Percentiles rank a stretch among this genome's conserved stretches.
Conservation (phyloP, 2,888 invertebrate genomes). For the Belgica antarctica region DNA sequence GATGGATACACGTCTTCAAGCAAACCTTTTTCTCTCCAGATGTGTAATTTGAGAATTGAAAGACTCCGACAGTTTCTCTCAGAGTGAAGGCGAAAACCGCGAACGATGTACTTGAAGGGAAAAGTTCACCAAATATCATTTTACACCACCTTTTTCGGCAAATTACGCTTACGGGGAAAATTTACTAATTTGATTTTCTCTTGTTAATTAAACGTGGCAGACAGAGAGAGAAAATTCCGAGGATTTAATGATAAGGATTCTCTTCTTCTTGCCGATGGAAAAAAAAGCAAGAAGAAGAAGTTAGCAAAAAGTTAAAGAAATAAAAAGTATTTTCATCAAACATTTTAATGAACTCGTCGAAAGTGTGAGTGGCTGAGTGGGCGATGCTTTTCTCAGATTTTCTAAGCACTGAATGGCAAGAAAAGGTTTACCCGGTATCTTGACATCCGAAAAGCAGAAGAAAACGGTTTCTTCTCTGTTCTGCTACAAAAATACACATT, state of each 20-base stretch:
- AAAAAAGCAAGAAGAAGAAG: not conserved
- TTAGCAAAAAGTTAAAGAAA: not conserved
- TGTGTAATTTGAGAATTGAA: conserved; percentile 1
- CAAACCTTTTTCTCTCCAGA: not conserved
- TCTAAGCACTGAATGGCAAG: not conserved
- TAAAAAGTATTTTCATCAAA: conserved; percentile 26
- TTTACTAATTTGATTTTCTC: conserved; percentile 21
- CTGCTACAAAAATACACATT: not conserved
- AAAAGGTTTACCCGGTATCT: not conserved
- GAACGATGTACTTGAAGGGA: not conserved
- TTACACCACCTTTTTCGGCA: not conserved
- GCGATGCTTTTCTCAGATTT: not conserved
- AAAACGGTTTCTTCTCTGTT: not conserved
- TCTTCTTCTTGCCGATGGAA: not conserved
- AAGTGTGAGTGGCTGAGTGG: not conserved
- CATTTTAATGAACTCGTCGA: conserved; percentile 28
- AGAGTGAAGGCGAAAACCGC: not conserved
- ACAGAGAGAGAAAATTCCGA: not conserved
- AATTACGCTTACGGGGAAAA: not conserved
- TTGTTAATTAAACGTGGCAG: conserved; percentile 27
- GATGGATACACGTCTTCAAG: not conserved
- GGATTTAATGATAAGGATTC: conserved; percentile 24
- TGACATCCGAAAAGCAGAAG: conserved; percentile 14
- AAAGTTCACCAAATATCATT: not conserved
- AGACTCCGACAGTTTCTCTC: not conserved